Evolutionary conservation across 2,113 vertebrate genomes (phyloP).

Genomic region (Pygoscelis adeliae): DNA sequence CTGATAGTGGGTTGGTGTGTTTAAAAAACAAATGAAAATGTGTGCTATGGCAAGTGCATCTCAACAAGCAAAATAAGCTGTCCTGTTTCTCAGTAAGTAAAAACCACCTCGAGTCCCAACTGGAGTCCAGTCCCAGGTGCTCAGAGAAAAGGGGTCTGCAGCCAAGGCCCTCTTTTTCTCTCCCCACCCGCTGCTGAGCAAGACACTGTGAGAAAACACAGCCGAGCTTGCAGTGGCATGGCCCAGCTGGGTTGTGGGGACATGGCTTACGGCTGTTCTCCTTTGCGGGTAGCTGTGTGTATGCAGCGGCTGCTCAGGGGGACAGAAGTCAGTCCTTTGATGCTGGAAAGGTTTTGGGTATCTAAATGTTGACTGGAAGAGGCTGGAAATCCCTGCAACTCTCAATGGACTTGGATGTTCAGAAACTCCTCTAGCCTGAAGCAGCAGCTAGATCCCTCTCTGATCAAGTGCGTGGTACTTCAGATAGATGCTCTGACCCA

Average conservation of each 20-base stretch:
- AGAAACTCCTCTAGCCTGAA: background rate
- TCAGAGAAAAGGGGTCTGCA: background rate
- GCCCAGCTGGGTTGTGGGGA: background rate
- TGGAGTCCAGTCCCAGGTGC: background rate
- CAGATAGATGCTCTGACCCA: background rate
- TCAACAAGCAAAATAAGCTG: background rate
- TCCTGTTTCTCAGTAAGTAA: background rate
- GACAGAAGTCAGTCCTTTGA: background rate
- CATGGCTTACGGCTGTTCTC: fast-evolving
- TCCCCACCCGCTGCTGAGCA: background rate
- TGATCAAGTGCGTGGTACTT: background rate
- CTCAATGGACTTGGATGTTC: background rate
- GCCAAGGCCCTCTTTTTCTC: background rate
- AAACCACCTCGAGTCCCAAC: background rate
- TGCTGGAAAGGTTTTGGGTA: background rate
- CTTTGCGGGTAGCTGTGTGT: background rate
- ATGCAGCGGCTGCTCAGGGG: background rate
- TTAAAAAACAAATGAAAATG: background rate
- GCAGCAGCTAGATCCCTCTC: background rate
- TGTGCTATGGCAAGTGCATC: background rate
- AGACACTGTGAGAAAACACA: background rate
- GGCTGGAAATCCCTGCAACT: background rate
- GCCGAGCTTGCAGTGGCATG: fast-evolving
- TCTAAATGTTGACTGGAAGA: background rate
- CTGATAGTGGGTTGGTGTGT: background rate